Evolutionary conservation across 1,140 invertebrate species (phyloP).

Genomic region (Aphis gossypii): DNA sequence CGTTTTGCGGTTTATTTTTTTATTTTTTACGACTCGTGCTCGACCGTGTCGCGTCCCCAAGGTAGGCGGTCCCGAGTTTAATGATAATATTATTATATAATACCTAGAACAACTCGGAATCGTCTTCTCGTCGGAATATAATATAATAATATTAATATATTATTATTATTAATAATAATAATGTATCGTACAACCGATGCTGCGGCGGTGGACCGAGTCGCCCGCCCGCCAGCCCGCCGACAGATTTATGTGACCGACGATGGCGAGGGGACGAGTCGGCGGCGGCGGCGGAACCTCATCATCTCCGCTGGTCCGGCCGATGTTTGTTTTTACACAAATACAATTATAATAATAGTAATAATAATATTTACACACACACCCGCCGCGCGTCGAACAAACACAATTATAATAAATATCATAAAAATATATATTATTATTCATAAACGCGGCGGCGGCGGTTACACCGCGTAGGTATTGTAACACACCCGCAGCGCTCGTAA

Average conservation of each 20-base stretch:
- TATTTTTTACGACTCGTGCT: neutral
- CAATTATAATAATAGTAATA: constrained; percentile 12
- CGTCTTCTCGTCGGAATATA: neutral
- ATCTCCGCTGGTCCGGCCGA: neutral
- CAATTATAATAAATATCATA: constrained; percentile 24
- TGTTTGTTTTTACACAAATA: constrained; percentile 18
- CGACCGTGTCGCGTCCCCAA: neutral
- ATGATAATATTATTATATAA: neutral
- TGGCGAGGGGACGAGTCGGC: too few relatives aligned
- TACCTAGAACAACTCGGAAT: neutral
- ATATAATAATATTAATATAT: neutral
- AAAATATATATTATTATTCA: neutral
- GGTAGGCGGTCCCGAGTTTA: too few relatives aligned
- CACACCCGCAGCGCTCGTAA: constrained; percentile 20
- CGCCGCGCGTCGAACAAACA: neutral
- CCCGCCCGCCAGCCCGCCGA: neutral
- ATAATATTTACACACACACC: constrained; percentile 23
- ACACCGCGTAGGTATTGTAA: neutral
- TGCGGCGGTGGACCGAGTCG: too few relatives aligned
- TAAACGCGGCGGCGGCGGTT: neutral
- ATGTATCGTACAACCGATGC: neutral
- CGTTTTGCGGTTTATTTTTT: neutral
- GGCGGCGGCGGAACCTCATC: too few relatives aligned
- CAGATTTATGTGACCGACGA: neutral
- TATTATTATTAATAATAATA: neutral